Base-by-base conservation (phyloP, 2,888 invertebrate species). In the Silvanus unidentatus region DNA sequence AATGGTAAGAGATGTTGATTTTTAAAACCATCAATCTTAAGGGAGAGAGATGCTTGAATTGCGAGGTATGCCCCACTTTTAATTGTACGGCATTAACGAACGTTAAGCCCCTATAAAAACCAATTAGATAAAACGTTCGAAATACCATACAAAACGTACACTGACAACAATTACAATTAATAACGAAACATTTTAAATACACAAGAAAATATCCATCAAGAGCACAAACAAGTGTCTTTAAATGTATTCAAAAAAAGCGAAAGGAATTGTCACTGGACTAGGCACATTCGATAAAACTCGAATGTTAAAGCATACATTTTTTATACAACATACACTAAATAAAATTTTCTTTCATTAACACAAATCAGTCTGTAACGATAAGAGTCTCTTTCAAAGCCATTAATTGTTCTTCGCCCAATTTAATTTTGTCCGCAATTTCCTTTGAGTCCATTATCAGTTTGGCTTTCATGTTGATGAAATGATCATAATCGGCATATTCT, bases 401-500 rank as follows among this genome's bases (percentile, higher is more conserved):
- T 58, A 88, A 74, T 71, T 90, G 88, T 69, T 89, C 88, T 67
- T 88, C 86, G 44, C 87, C 85, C 51, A 86, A 75, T 64, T 86
- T 85, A 53, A 91, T 86, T 71, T 88, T 88, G 69, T 91, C 88
- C 58, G 84, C 80, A 54, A 90, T 82, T 66, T 91, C 89, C 58
- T 88, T 79, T 45, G 83, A 78, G 66, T 90, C 88, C 68, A 90
- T 84, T 59, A 88, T 83, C 52, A 91, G 74, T 71, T 88, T 88
- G 27, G 88, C 86, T 73, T 90, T 91, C 85, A 87, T 89, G 66
- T 86, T 85, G 59, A 90, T 84, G 72, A 88, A 91, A 66, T 87
- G 86, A 60, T 85, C 82, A 66, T 88, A 91, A 65, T 89, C 88
- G 32, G 82, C 81, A 64, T 81, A 84, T 63, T 88, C 84, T 48